phyloP scores from a whole-genome alignment of 2,888 invertebrate genomes.

The Crocallis elinguaria region DNA sequence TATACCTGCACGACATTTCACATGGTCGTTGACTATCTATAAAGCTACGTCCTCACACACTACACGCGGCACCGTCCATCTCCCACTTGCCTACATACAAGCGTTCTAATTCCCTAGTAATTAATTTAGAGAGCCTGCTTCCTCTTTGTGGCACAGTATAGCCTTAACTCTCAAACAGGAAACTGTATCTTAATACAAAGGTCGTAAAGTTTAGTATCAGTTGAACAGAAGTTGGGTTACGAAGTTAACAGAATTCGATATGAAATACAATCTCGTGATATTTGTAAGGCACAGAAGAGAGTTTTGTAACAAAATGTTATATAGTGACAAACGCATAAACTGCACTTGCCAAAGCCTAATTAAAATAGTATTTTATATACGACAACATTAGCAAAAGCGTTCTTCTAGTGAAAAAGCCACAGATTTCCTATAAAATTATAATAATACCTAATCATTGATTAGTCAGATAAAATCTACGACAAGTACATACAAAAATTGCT shows the following conservation, averaged over 20 bases:
- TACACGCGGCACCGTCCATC: neutral
- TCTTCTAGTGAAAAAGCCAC: no score
- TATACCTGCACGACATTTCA: neutral
- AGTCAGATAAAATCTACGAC: no score
- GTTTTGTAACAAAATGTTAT: neutral
- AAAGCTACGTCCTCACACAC: conserved; percentile 1
- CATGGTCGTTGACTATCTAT: conserved; percentile 5
- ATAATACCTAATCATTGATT: no score
- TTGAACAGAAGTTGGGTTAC: neutral
- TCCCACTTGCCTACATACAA: conserved; percentile 21
- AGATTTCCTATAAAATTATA: no score
- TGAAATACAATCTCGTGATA: conserved; percentile 33
- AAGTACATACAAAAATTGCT: no score
- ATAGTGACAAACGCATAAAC: no score
- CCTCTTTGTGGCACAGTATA: conserved; percentile 26
- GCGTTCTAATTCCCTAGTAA: conserved; percentile 40
- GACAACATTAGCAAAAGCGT: no score
- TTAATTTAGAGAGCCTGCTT: conserved; percentile 40
- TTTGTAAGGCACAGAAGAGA: neutral
- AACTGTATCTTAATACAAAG: conserved; percentile 20
- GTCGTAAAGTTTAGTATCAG: conserved; percentile 16
- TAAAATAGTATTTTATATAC: no score
- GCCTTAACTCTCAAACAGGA: conserved; percentile 14
- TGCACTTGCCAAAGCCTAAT: no score
- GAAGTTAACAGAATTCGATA: conserved; percentile 29